Evolutionary conservation across 2,797 vertebrate genomes (phyloP), one percentile per base, ranked within the genome.

Genomic region (Loris lydekkerianus): DNA sequence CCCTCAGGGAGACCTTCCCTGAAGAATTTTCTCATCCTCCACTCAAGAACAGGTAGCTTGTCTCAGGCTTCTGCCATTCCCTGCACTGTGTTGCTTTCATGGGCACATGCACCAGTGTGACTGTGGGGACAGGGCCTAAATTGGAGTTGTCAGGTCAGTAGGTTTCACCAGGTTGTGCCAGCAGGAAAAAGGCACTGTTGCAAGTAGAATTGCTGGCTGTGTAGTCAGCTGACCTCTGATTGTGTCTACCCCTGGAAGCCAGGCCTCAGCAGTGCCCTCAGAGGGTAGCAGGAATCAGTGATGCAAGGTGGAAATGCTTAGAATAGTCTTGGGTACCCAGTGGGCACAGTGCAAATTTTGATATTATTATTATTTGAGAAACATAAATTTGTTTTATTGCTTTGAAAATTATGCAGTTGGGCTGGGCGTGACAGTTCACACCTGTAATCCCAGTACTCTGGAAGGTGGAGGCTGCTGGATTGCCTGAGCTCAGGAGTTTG

Each of bases 321-420:
- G 10, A 20, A 29, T 14, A 31, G 11, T 84, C 23, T 0, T 29
- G 3, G 37, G 53, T 37, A 17, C 40, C 27, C n/a, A 1, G 2
- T 11, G 29, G 14, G 43, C 6, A 37, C 49, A n/a, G 5, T 49
- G 40, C 31, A 21, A 4, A 15, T 67, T 15, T 23, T 49, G 20
- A 27, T 34, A 2, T 46, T 7, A 3, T n/a, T 31, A 2, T 34
- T 60, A 3, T 10, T 27, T 60, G 2, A 3, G 37, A 34, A 4
- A 2, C 46, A 14, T 76, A 46, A 10, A 2, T 23, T 43, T 31
- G 25, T 21, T 76, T 65, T n/a, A 21, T 58, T 37, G 37, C 15
- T 53, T n/a, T 65, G 21, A 78, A n/a, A 49, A 27, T n/a, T 29
- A 29, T 53, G 25, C 43, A 18, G 69, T 60, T 37, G 25, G 49